Conservation (phyloP, 1,140 invertebrate species). For the Oryctes rhinoceros region DNA sequence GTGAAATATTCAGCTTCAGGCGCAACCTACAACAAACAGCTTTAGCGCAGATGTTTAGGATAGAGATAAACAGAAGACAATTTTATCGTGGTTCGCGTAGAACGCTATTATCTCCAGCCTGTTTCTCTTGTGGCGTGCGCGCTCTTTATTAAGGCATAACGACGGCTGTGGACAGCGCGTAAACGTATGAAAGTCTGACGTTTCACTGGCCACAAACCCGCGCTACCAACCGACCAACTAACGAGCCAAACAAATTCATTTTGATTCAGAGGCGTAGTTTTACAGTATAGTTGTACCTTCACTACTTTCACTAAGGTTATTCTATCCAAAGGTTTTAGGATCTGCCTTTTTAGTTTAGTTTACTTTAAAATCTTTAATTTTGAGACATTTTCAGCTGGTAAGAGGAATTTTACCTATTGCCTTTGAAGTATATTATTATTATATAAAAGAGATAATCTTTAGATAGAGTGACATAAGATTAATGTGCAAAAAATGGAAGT, state of each 20-base stretch:
- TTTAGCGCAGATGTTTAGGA: background rate
- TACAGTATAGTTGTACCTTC: background rate
- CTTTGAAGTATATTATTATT: no score
- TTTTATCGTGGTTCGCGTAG: background rate
- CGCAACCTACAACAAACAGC: background rate
- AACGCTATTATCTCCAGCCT: background rate
- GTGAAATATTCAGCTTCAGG: background rate
- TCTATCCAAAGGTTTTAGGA: no score
- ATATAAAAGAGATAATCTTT: no score
- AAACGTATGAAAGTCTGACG: background rate
- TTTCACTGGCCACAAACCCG: background rate
- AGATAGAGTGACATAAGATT: no score
- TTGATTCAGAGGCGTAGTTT: background rate
- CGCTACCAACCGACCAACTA: background rate
- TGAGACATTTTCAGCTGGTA: no score
- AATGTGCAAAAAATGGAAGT: no score
- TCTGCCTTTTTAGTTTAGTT: no score
- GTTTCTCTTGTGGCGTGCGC: conserved; percentile 17
- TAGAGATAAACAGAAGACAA: background rate
- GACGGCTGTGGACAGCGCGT: conserved; percentile 4
- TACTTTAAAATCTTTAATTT: no score
- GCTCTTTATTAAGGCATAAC: conserved; percentile 34
- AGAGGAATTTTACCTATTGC: no score
- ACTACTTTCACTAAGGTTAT: no score
- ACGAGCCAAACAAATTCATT: conserved; percentile 22